A percentile compares a stretch with the other conserved stretches of the same genome.
phyloP scores from a whole-genome alignment of 2,113 vertebrate genomes.

The Xiphophorus maculatus region DNA sequence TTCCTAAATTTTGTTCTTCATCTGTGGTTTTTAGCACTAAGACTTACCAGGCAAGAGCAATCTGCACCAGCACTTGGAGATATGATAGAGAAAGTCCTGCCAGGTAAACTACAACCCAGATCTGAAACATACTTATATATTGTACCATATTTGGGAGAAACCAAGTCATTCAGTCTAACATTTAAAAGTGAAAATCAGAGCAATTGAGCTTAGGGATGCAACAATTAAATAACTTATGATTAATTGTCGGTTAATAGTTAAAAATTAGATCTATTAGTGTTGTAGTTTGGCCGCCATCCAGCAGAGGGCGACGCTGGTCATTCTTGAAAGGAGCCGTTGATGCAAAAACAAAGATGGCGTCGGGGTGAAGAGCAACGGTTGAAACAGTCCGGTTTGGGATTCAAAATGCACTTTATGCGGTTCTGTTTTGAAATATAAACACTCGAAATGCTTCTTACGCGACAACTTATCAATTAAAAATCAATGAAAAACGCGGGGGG shows the following conservation, averaged over 20 bases:
- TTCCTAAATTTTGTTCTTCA: conserved; percentile 73
- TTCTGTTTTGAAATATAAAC: no score
- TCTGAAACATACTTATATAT: conserved; percentile 48
- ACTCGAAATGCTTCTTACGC: no score
- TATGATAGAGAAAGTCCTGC: conserved; percentile 84
- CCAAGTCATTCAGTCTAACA: neutral
- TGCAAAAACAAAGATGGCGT: no score
- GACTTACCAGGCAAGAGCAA: conserved; percentile 96
- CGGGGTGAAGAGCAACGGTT: no score
- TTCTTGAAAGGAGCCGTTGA: no score
- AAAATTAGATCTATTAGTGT: neutral
- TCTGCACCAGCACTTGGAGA: conserved; percentile 93
- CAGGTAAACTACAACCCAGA: conserved; percentile 78
- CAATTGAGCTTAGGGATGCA: neutral
- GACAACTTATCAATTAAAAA: no score
- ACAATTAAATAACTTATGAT: no score
- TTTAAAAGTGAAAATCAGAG: conserved; percentile 15
- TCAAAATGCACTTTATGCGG: no score
- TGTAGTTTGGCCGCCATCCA: no score
- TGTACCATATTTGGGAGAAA: conserved; percentile 25
- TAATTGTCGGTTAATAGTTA: neutral
- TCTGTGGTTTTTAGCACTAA: conserved; percentile 90
- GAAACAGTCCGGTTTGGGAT: no score
- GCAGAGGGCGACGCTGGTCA: no score
- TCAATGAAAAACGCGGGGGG: no score